These are phyloP conservation scores for Uromys caudimaculatus DNA, from an alignment of 2,797 vertebrate species.

Conservation along the genomic window DNA sequence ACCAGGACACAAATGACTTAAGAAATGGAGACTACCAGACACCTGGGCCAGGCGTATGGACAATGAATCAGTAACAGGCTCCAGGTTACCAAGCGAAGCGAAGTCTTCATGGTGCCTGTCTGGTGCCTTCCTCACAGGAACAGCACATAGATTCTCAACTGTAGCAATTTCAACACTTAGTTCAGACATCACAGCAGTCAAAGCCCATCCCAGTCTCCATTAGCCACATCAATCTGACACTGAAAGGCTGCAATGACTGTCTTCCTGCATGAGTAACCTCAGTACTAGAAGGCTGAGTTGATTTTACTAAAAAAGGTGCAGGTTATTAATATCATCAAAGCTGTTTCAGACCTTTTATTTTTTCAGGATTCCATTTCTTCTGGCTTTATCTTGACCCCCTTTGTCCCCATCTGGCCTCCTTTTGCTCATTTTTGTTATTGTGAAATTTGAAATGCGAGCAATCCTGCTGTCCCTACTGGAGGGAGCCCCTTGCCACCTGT, in stretches of 20 bases:
- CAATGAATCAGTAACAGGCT: not conserved
- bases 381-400: not conserved
- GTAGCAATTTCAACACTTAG: not conserved
- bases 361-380: not conserved
- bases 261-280: not conserved
- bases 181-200: not conserved
- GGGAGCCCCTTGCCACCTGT: not conserved
- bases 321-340: not conserved
- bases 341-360: not conserved
- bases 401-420: not conserved
- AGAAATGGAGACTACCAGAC: not conserved
- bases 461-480: not conserved
- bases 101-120: not conserved
- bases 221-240: not conserved
- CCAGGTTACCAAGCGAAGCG: not conserved
- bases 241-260: not conserved
- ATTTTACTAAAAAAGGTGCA: conserved; percentile 14
- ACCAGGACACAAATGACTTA: not conserved
- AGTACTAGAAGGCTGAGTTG: not conserved
- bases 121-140: conserved; percentile 21
- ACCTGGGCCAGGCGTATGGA: not conserved
- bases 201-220: not conserved
- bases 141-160: not conserved
- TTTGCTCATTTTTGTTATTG: not conserved
- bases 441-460: conserved; percentile 3